Conservation (phyloP, 2,113 vertebrate genomes). For the Chaenocephalus aceratus region DNA sequence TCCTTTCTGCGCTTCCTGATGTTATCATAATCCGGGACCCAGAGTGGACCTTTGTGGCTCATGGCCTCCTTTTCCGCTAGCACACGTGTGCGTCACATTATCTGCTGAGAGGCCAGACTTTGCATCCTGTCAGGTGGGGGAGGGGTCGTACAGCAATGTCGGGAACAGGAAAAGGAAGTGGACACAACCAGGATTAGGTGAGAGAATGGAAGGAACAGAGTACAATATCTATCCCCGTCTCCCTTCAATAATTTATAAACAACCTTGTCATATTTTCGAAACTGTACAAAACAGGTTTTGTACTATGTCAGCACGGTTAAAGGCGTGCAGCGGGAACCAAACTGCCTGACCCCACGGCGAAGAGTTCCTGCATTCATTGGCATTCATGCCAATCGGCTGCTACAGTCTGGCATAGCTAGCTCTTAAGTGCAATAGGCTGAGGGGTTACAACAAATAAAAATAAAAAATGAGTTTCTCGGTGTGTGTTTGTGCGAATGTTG, state of each 20-base stretch:
- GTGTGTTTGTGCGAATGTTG: constrained; percentile 26
- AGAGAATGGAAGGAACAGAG: constrained; percentile 79
- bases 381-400: constrained; percentile 15
- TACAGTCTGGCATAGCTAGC: constrained; percentile 6
- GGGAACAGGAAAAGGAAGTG: constrained; percentile 86
- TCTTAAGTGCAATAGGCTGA: constrained; percentile 9
- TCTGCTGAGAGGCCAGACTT: constrained; percentile 86
- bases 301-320: constrained; percentile 37
- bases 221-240: constrained; percentile 77
- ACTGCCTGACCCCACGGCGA: constrained; percentile 10
- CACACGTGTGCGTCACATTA: constrained; percentile 90
- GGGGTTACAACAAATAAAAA: background rate
- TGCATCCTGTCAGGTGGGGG: constrained; percentile 81
- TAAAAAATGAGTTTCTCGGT: background rate
- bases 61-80: constrained; percentile 82
- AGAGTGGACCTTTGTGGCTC: constrained; percentile 84
- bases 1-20: constrained; percentile 82
- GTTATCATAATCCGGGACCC: constrained; percentile 83
- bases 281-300: constrained; percentile 43
- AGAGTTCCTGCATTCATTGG: background rate
- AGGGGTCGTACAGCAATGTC: constrained; percentile 66
- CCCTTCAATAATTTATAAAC: constrained; percentile 73
- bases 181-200: constrained; percentile 78
- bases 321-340: constrained; percentile 12
- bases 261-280: constrained; percentile 65